These are phyloP conservation scores for Ptychodera flava DNA, from an alignment of 35 echinoderm and acorn worm genomes.

Conservation along the genomic window DNA sequence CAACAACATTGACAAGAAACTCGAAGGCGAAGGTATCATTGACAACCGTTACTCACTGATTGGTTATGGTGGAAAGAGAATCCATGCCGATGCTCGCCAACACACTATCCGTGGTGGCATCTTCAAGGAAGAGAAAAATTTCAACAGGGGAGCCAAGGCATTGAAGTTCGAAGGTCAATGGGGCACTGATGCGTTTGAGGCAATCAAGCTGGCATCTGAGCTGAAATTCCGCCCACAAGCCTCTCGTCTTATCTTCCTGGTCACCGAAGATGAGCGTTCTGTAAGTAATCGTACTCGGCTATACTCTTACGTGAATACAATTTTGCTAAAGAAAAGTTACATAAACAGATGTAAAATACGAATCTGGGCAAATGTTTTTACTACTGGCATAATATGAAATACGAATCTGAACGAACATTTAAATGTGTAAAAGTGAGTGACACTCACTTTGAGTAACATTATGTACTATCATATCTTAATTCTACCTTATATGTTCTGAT, in stretches of 20 bases:
- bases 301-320: no score
- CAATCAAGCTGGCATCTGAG: conserved; percentile 43
- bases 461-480: neutral
- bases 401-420: neutral
- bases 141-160: conserved; percentile 32
- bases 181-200: conserved; percentile 57
- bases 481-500: no score
- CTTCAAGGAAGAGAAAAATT: neutral
- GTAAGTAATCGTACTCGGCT: conserved; percentile 26
- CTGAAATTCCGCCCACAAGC: conserved; percentile 49
- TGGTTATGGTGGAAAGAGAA: conserved; percentile 50
- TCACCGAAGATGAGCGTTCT: conserved; percentile 50
- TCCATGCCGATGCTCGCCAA: conserved; percentile 35
- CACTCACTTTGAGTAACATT: neutral
- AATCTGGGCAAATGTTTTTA: neutral
- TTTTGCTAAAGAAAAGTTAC: neutral
- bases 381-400: neutral
- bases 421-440: neutral
- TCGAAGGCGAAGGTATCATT: conserved; percentile 12
- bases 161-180: conserved; percentile 36
- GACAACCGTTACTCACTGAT: conserved; percentile 59
- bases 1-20: conserved; percentile 26
- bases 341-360: neutral
- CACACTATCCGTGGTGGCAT: conserved; percentile 44
- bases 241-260: conserved; percentile 58